Evolutionary conservation across 1,140 invertebrate species (phyloP), one percentile per base, ranked within the genome.

Genomic region (Ceratitis capitata): DNA sequence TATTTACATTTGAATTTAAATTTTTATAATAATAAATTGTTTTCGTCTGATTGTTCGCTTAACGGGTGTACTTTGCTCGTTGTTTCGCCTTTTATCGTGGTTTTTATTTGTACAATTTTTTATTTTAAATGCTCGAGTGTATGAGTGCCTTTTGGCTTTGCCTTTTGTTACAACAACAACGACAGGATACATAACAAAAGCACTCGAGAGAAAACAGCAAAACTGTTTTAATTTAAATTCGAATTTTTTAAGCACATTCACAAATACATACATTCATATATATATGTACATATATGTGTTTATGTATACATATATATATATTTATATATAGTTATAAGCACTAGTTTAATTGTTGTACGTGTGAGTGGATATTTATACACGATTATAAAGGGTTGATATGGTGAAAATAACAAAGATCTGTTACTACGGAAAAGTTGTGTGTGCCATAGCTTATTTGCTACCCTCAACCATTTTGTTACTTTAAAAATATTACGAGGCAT

Each of bases 81-180:
- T 78, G 69, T 78, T 78, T 45, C 69, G n/a, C 35, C 39, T 47
- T 78, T 45, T 78, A 78, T 78, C 69, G 39, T 14, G n/a, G n/a
- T n/a, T n/a, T n/a, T n/a, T n/a, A n/a, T 47, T 78, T 78, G 9
- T 45, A 39, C 35, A 16, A n/a, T n/a, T n/a, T n/a, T n/a, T n/a
- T n/a, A n/a, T 78, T 23, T 78, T 45, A 2, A 26, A 14, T 42
- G 69, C n/a, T n/a, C 12, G 39, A 78, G 23, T 78, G 69, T 78
- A 32, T 78, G 69, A 78, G 69, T 45, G 35, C 69, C 69, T 26
- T 78, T 78, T 78, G 69, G 19, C 10, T 78, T 42, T 45, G 12
- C 29, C 29, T n/a, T 45, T 78, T 47, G 3, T n/a, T 58, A 12
- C 26, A 64, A 74, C 14, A n/a, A 42, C 35, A 74, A 19, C 61